These are phyloP conservation scores for Salvelinus sp. DNA, from an alignment of 2,113 vertebrate species.

Conservation along the genomic window DNA sequence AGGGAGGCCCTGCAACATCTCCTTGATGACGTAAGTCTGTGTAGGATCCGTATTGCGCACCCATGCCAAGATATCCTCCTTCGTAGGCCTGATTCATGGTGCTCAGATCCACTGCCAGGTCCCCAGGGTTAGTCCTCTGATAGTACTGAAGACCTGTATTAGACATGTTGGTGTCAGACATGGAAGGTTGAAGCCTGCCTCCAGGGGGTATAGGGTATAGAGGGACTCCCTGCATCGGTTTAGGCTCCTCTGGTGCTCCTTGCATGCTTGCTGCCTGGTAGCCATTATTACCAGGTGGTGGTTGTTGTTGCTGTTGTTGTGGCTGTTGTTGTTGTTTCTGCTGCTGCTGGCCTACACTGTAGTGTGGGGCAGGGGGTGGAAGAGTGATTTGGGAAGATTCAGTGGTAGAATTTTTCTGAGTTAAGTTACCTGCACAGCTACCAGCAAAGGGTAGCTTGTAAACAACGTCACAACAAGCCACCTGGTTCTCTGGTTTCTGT, in stretches of 20 bases:
- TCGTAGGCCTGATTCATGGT: conserved; percentile 90
- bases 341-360: conserved; percentile 68
- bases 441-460: conserved; percentile 94
- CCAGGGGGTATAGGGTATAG: conserved; percentile 69
- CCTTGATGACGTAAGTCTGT: conserved; percentile 90
- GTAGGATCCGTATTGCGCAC: conserved; percentile 92
- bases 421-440: conserved; percentile 86
- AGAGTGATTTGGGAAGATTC: conserved; percentile 66
- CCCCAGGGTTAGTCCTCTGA: conserved; percentile 78
- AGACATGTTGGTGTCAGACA: conserved; percentile 92
- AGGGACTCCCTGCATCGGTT: conserved; percentile 46
- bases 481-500: conserved; percentile 85
- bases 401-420: conserved; percentile 67
- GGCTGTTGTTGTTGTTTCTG: background rate
- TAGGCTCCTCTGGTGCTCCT: conserved; percentile 78
- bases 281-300: conserved; percentile 69
- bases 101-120: conserved; percentile 86
- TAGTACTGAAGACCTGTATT: conserved; percentile 83
- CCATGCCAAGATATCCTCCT: conserved; percentile 84
- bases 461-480: conserved; percentile 95
- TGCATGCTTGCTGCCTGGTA: conserved; percentile 66
- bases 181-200: conserved; percentile 88
- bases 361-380: conserved; percentile 59
- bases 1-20: conserved; percentile 79
- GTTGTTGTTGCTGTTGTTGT: conserved; percentile 56